Percentiles rank a stretch among this genome's conserved stretches.
Evolutionary conservation across 1,140 invertebrate species (phyloP).

Genomic region (Zaprionus ornatus): DNA sequence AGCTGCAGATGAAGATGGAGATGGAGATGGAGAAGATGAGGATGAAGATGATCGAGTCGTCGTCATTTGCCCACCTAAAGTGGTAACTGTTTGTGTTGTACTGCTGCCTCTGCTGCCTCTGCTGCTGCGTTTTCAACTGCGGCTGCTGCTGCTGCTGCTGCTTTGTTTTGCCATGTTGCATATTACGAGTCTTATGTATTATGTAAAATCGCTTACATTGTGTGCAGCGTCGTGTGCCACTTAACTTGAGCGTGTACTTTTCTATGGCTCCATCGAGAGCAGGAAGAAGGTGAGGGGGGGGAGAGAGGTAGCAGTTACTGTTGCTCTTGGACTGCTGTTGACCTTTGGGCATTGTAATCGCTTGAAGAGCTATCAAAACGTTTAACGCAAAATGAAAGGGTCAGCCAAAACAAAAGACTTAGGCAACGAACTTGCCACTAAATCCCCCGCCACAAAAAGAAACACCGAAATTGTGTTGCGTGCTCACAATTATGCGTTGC

Average conservation of each 20-base stretch:
- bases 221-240: slow-evolving; percentile 70
- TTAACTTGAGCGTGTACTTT: slow-evolving; percentile 50
- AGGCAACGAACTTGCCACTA: slow-evolving; percentile 72
- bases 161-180: slow-evolving; percentile 72
- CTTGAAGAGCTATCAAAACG: slow-evolving; percentile 34
- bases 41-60: slow-evolving; percentile 56
- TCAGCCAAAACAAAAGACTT: slow-evolving; percentile 76
- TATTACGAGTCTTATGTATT: slow-evolving; percentile 57
- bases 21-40: slow-evolving; percentile 28
- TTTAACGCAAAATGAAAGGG: slow-evolving; percentile 44
- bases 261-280: not conserved
- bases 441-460: slow-evolving; percentile 38
- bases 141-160: slow-evolving; percentile 18
- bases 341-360: slow-evolving; percentile 59
- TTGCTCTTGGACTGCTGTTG: slow-evolving; percentile 64
- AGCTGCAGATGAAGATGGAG: not conserved
- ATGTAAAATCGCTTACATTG: slow-evolving; percentile 80
- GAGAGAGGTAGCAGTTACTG: not conserved
- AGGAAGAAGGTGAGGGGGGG: not conserved
- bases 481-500: slow-evolving; percentile 52
- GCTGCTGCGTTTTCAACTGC: slow-evolving; percentile 26
- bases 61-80: slow-evolving; percentile 60
- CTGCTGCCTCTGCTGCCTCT: slow-evolving; percentile 4
- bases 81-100: slow-evolving; percentile 62
- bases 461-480: slow-evolving; percentile 40